Evolutionary conservation across 2,113 vertebrate species (phyloP).

Genomic region (Tylochromis polylepis): DNA sequence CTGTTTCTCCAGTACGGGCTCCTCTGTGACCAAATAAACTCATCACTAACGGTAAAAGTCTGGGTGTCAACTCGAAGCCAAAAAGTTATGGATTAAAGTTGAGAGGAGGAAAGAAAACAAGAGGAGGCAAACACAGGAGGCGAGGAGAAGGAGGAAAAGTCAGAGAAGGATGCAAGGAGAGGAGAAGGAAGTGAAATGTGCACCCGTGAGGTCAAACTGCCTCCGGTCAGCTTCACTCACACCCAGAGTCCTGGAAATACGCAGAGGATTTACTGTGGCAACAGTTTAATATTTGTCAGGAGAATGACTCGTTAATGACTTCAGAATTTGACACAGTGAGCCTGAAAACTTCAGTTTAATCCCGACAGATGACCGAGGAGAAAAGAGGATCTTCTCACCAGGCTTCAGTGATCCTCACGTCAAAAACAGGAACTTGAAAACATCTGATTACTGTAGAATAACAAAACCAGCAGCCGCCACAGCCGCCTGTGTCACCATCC

Average conservation of each 20-base stretch:
- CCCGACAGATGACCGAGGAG: no score
- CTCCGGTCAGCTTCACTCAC: not conserved
- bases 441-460: not conserved
- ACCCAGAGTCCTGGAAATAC: not conserved
- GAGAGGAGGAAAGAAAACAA: no score
- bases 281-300: not conserved
- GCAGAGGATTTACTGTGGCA: not conserved
- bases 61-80: no score
- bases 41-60: not conserved
- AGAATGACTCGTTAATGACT: not conserved
- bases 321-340: not conserved
- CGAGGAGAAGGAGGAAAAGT: not conserved
- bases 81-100: no score
- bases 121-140: not conserved
- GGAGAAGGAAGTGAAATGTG: not conserved
- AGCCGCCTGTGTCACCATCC: not conserved
- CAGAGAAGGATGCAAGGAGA: not conserved
- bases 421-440: not conserved
- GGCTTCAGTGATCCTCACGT: not conserved
- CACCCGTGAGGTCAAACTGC: not conserved
- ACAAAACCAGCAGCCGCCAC: not conserved
- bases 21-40: not conserved
- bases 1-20: not conserved
- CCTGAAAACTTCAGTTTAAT: not conserved
- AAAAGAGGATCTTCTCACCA: not conserved